Evolutionary conservation across 2,113 vertebrate species (phyloP).

Genomic region (Mobula birostris): DNA sequence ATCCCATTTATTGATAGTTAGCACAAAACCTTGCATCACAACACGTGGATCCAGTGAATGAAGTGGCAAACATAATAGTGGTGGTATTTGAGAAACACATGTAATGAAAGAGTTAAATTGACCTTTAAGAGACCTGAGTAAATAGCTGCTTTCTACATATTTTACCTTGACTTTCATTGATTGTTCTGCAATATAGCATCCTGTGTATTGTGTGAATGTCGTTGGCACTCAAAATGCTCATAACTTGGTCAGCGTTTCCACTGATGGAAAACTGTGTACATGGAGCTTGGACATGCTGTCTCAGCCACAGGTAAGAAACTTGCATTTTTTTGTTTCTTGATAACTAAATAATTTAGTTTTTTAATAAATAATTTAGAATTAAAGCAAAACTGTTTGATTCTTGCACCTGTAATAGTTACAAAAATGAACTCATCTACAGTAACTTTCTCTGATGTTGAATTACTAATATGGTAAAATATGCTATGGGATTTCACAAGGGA

Average conservation of each 20-base stretch:
- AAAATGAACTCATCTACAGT: neutral
- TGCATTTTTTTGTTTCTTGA: neutral
- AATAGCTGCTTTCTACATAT: neutral
- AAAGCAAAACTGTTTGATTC: neutral
- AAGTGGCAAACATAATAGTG: neutral
- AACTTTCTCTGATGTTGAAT: neutral
- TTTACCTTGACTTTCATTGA: neutral
- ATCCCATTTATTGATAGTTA: neutral
- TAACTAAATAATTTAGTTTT: neutral
- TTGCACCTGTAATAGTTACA: neutral
- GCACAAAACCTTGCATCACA: neutral
- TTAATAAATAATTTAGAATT: neutral
- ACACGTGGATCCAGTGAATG: neutral
- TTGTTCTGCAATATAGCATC: conserved; percentile 30
- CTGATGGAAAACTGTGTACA: conserved; percentile 38
- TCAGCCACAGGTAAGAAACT: conserved; percentile 39
- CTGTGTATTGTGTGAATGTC: conserved; percentile 39
- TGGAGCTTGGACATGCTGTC: conserved; percentile 40
- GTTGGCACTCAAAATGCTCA: conserved; percentile 38
- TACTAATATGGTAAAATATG: neutral
- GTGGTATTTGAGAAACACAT: neutral
- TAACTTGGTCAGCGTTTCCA: conserved; percentile 39
- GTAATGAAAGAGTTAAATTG: neutral
- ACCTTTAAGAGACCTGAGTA: neutral
- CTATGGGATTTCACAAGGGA: neutral